Evolutionary conservation across 2,797 vertebrate genomes (phyloP).

Genomic region (Phyllotis vaccarum): DNA sequence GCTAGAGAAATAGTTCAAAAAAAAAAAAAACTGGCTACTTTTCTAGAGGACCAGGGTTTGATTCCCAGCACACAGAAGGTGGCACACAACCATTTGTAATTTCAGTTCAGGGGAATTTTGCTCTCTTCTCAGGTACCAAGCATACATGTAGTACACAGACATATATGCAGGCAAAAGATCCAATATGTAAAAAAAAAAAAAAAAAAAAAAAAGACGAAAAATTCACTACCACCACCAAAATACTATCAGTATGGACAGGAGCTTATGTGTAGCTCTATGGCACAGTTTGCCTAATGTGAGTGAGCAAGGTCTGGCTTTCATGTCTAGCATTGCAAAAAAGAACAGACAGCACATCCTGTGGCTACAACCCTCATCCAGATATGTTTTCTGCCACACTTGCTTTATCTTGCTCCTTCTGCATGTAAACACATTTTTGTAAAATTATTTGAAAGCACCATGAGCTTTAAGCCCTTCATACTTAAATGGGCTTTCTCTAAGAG

Average conservation of each 20-base stretch:
- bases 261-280: not conserved
- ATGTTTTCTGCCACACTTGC: not conserved
- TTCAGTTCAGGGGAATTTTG: not conserved
- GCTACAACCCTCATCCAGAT: conserved; percentile 4
- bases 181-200: not conserved
- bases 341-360: not conserved
- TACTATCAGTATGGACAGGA: not conserved
- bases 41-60: not conserved
- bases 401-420: not conserved
- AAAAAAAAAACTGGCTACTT: not conserved
- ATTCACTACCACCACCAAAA: not conserved
- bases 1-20: not conserved
- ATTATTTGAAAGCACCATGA: not conserved
- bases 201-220: no score
- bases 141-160: not conserved
- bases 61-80: not conserved
- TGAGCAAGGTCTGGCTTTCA: not conserved
- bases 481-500: conserved; percentile 38
- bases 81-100: not conserved
- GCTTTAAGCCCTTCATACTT: not conserved
- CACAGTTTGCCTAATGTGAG: not conserved
- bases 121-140: not conserved
- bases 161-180: not conserved
- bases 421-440: conserved; percentile 1
- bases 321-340: not conserved